These are phyloP conservation scores for Coelogynopora nodosa DNA, from an alignment of 2,888 invertebrate species.

Conservation along the genomic window DNA sequence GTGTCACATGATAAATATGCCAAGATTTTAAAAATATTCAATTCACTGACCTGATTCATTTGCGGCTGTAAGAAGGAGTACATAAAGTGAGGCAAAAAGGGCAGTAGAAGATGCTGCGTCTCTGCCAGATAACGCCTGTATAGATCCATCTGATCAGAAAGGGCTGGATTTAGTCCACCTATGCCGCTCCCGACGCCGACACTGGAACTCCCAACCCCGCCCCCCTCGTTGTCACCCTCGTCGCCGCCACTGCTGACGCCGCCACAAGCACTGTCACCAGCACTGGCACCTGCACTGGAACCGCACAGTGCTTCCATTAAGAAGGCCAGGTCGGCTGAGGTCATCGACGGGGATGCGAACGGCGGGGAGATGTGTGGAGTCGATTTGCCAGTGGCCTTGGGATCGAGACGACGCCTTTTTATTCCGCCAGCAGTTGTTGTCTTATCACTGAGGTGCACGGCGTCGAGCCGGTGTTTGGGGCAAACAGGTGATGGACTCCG, in stretches of 20 bases:
- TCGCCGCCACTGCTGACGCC: no score
- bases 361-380: background rate
- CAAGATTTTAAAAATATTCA: background rate
- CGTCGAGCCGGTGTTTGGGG: background rate
- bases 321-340: background rate
- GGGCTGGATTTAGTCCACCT: background rate
- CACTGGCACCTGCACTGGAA: background rate
- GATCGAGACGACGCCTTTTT: background rate
- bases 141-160: slow-evolving; percentile 14
- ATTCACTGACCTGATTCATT: background rate
- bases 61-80: background rate
- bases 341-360: background rate
- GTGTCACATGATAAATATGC: background rate
- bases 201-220: no score
- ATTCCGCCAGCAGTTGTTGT: background rate
- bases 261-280: no score
- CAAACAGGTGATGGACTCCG: background rate
- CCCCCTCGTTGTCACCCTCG: no score
- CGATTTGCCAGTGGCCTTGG: background rate
- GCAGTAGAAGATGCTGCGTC: background rate
- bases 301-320: slow-evolving; percentile 2
- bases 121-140: background rate
- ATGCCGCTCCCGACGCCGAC: background rate
- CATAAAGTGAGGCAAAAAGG: slow-evolving; percentile 5
- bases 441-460: background rate